Base-by-base conservation (phyloP, 2,888 invertebrate species). In the Leptopilina myrica region DNA sequence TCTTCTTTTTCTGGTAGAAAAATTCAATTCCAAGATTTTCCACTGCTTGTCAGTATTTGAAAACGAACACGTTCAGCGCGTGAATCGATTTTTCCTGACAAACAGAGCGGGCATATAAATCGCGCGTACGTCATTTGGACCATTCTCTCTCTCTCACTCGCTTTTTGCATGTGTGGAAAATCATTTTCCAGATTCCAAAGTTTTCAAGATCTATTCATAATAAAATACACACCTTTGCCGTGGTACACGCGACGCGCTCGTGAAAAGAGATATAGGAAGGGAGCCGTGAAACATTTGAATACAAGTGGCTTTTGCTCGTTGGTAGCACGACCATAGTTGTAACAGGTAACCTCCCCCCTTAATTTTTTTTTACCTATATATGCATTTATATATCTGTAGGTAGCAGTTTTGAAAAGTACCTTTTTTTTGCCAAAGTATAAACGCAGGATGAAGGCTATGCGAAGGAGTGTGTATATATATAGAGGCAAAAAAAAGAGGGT, bases 211-310 rank as follows among this genome's bases (percentile, higher is more conserved):
- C 62, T 62, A 62, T 62, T 62, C 62, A 62, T 15, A 33, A 20
- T 20, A 20, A 20, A 33, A 33, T 33, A 33, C 33, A 33, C 33
- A 33, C 33, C 33, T 33, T 33, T 33, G 33, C 2, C 2, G 20
- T 20, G 20, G 20, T 20, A 20, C 20, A 20, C 7, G 20, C 4
- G 7, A 9, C 20, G 49, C 11, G 1, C 49, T 66, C 66, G 40
- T 69, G 14, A 69, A 65, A 65, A 65, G n/a, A 40, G n/a, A 43
- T 43, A 43, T 43, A 15, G 78, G 40, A 64, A 79, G 80, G 80
- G 84, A 82, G 77, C 76, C 80, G 83, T 77, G 81, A 80, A 81
- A 82, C 83, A 84, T 84, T 84, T 84, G 84, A 84, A 84, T 84
- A 83, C 80, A 84, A 84, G 84, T 83, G 84, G 83, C 83, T 78